Evolutionary conservation across 2,888 invertebrate species (phyloP).

Genomic region (Cyrtodaria siliqua): DNA sequence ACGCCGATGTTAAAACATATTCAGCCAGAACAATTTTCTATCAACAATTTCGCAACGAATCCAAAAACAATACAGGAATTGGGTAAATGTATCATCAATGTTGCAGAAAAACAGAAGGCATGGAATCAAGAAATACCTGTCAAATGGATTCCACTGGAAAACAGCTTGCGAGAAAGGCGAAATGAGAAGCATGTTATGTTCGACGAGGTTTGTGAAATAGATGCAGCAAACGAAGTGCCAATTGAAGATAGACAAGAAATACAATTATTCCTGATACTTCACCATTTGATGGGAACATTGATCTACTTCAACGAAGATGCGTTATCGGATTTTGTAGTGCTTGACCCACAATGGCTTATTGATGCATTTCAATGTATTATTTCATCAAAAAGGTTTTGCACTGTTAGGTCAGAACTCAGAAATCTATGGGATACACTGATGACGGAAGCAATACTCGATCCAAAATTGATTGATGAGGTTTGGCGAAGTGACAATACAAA

Average conservation of each 20-base stretch:
- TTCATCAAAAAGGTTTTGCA: conserved; percentile 29
- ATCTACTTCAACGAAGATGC: conserved; percentile 27
- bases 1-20: conserved; percentile 33
- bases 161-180: neutral
- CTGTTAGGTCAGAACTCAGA: neutral
- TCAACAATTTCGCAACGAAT: conserved; percentile 5
- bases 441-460: conserved; percentile 10
- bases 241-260: conserved; percentile 18
- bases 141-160: conserved; percentile 36
- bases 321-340: conserved; percentile 21
- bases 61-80: neutral
- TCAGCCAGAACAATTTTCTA: conserved; percentile 15
- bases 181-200: conserved; percentile 12
- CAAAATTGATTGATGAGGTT: conserved; percentile 18
- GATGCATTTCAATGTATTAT: conserved; percentile 46
- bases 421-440: conserved; percentile 6
- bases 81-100: neutral
- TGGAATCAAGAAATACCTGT: conserved; percentile 13
- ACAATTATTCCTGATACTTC: conserved; percentile 22
- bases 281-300: conserved; percentile 30
- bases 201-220: conserved; percentile 10
- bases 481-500: conserved; percentile 4
- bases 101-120: neutral
- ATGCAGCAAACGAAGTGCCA: conserved; percentile 1
- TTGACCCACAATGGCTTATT: conserved; percentile 30